These are phyloP conservation scores for Butorides virescens DNA, from an alignment of 2,113 vertebrate genomes.

Conservation along the genomic window DNA sequence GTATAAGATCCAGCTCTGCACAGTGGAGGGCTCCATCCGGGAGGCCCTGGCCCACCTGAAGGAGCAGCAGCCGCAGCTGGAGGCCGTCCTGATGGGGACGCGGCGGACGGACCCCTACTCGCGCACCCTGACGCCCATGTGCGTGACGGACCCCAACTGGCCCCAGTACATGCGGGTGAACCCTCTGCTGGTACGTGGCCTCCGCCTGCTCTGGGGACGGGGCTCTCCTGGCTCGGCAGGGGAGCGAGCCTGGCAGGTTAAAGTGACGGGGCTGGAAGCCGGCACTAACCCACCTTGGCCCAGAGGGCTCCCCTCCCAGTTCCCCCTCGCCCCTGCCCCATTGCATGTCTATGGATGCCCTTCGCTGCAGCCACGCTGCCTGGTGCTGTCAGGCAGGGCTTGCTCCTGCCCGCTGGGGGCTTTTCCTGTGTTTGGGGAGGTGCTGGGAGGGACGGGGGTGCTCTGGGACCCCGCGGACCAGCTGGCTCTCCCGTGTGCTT, in stretches of 20 bases:
- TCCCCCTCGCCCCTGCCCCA: not conserved
- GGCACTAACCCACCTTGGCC: not conserved
- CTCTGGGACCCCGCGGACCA: not conserved
- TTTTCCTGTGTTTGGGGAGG: not conserved
- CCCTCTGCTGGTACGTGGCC: constrained; percentile 83
- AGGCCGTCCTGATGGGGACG: constrained; percentile 93
- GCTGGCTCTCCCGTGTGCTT: not conserved
- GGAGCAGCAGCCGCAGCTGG: constrained; percentile 79
- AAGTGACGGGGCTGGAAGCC: rapidly evolving
- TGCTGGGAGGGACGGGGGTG: rapidly evolving
- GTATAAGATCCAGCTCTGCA: constrained; percentile 82
- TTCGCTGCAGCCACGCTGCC: not conserved
- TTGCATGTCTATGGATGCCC: not conserved
- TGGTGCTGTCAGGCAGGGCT: not conserved
- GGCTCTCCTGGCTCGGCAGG: too few species aligned
- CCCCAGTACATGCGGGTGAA: constrained; percentile 91
- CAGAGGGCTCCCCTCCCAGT: not conserved
- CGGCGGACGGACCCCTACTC: constrained; percentile 92
- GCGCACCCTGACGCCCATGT: constrained; percentile 78
- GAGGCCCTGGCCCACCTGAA: constrained; percentile 82
- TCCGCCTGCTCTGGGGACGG: not conserved
- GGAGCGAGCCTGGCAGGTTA: not conserved
- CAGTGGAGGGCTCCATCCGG: constrained; percentile 87
- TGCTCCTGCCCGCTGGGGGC: rapidly evolving
- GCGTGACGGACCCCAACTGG: constrained; percentile 88